Evolutionary conservation across 1,140 invertebrate genomes (phyloP).

Genomic region (Eupeodes corollae): DNA sequence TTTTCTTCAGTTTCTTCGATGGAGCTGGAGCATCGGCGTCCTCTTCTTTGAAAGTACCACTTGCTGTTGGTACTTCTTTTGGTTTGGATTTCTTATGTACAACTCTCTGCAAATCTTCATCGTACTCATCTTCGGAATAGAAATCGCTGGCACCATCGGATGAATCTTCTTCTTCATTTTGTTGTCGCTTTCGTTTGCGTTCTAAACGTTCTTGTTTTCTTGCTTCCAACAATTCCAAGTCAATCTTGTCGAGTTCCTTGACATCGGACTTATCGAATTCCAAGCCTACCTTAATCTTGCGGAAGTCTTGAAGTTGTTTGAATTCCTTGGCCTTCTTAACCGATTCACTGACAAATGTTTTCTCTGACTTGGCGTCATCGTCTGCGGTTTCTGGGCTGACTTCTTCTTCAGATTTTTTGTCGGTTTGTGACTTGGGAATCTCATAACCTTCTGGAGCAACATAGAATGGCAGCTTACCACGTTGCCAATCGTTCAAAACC

Average conservation of each 20-base stretch:
- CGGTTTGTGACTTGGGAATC: constrained; percentile 39
- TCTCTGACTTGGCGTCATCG: constrained; percentile 25
- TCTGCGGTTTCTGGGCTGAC: constrained; percentile 13
- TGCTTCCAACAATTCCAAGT: constrained; percentile 43
- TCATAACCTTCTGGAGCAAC: constrained; percentile 71
- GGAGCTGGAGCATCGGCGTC: constrained; percentile 26
- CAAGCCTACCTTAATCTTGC: constrained; percentile 64
- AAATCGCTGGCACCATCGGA: constrained; percentile 47
- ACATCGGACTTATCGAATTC: constrained; percentile 57
- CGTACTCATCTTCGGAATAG: constrained; percentile 48
- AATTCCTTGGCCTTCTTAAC: constrained; percentile 32
- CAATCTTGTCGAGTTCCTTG: constrained; percentile 45
- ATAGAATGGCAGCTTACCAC: constrained; percentile 94
- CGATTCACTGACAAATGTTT: constrained; percentile 29
- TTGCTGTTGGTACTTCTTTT: constrained; percentile 40
- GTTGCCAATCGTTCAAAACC: constrained; percentile 97
- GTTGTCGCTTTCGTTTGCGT: constrained; percentile 22
- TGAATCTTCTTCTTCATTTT: constrained; percentile 28
- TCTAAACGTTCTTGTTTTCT: constrained; percentile 38
- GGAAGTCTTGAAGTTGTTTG: constrained; percentile 58
- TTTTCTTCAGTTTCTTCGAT: constrained; percentile 33
- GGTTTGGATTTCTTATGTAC: constrained; percentile 40
- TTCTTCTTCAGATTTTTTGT: constrained; percentile 6
- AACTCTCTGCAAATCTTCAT: constrained; percentile 32
- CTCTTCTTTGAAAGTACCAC: constrained; percentile 50